phyloP scores from a whole-genome alignment of 2,797 vertebrate genomes.

The Cyprinella venusta region DNA sequence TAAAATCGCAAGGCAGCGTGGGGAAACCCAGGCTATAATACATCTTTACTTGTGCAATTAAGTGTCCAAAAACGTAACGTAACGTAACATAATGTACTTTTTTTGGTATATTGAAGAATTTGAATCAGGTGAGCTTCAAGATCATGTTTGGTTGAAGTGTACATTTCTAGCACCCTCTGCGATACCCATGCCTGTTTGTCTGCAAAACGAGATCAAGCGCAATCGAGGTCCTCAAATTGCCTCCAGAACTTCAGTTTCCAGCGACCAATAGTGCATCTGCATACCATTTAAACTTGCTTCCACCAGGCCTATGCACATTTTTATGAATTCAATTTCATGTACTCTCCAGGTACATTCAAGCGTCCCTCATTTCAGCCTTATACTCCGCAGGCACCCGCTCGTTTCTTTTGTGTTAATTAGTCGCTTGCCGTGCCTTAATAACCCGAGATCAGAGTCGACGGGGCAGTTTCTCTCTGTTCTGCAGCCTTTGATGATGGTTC shows the following conservation, averaged over 20 bases:
- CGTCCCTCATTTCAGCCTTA: slow-evolving; percentile 62
- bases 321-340: slow-evolving; percentile 52
- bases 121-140: not conserved
- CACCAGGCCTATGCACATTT: slow-evolving; percentile 39
- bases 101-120: not conserved
- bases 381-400: slow-evolving; percentile 59
- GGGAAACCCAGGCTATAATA: not conserved
- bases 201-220: slow-evolving; percentile 45
- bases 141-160: slow-evolving; percentile 31
- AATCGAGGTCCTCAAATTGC: slow-evolving; percentile 45
- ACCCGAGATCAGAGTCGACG: slow-evolving; percentile 69
- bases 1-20: too few species aligned
- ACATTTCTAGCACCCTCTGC: slow-evolving; percentile 28
- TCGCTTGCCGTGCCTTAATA: slow-evolving; percentile 65
- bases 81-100: too few species aligned
- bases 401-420: slow-evolving; percentile 81
- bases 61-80: not conserved
- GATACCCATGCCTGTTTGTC: slow-evolving; percentile 17
- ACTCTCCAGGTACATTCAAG: slow-evolving; percentile 63
- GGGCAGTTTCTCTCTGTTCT: slow-evolving; percentile 70
- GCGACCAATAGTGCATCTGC: slow-evolving; percentile 48
- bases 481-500: slow-evolving; percentile 78
- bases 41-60: not conserved
- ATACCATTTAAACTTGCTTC: slow-evolving; percentile 47
- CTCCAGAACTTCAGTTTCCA: slow-evolving; percentile 30